Conservation (phyloP, 1,140 invertebrate species). For the Harpegnathos saltator region DNA sequence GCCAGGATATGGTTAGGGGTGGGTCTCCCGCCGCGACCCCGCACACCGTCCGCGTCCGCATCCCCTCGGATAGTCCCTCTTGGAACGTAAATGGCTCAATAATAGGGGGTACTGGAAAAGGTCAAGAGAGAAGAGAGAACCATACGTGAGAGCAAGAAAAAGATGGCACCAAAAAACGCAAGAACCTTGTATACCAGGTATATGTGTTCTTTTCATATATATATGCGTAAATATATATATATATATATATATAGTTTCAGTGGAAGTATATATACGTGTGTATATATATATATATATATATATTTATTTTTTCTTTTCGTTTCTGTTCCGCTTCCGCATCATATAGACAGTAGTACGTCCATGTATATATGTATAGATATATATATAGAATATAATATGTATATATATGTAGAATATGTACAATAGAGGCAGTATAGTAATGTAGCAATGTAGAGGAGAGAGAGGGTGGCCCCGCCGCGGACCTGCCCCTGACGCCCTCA, state of each 20-base stretch:
- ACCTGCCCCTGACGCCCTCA: slow-evolving; percentile 82
- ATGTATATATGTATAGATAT: slow-evolving; percentile 78
- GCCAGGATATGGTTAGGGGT: slow-evolving; percentile 91
- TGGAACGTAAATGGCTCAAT: slow-evolving; percentile 94
- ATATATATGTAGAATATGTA: slow-evolving; percentile 83
- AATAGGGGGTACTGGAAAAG: slow-evolving; percentile 93
- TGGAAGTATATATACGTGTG: slow-evolving; percentile 76
- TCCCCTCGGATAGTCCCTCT: slow-evolving; percentile 93
- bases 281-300: slow-evolving; percentile 75
- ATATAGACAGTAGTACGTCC: slow-evolving; percentile 75
- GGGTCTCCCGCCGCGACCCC: slow-evolving; percentile 93
- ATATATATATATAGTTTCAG: slow-evolving; percentile 71
- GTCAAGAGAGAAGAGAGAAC: slow-evolving; percentile 88
- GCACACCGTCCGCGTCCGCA: slow-evolving; percentile 94
- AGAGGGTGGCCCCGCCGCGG: slow-evolving; percentile 83
- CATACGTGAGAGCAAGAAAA: slow-evolving; percentile 88
- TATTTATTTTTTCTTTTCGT: slow-evolving; percentile 42
- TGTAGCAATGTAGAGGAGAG: slow-evolving; percentile 84
- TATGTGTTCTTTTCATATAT: slow-evolving; percentile 77
- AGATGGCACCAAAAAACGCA: slow-evolving; percentile 85
- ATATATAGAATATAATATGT: slow-evolving; percentile 81
- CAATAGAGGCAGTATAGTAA: slow-evolving; percentile 83
- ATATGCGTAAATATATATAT: slow-evolving; percentile 73
- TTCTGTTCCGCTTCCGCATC: slow-evolving; percentile 50
- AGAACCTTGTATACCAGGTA: slow-evolving; percentile 79